A percentile compares a stretch with the other conserved stretches of the same genome.
Evolutionary conservation across 2,888 invertebrate species (phyloP).

Genomic region (Drosophila cracens): DNA sequence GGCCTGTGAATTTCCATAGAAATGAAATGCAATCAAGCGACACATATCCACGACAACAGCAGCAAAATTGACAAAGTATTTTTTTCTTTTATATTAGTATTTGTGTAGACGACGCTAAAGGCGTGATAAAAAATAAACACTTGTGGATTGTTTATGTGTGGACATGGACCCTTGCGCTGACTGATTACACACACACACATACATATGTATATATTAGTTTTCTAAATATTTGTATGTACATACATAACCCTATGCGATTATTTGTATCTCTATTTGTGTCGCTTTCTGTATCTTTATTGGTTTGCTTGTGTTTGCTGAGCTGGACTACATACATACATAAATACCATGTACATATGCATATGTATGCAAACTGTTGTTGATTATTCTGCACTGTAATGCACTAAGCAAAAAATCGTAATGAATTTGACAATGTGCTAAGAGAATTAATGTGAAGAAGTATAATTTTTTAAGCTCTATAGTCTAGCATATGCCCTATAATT

Average conservation of each 20-base stretch:
- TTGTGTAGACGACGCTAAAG: slow-evolving; percentile 23
- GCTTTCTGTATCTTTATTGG: slow-evolving; percentile 38
- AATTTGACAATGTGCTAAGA: background rate
- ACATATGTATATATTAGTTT: background rate
- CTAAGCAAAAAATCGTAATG: background rate
- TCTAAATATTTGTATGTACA: background rate
- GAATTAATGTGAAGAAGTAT: background rate
- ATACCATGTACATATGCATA: background rate
- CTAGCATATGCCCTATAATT: background rate
- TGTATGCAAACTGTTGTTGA: background rate
- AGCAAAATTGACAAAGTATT: slow-evolving; percentile 24
- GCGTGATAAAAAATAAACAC: slow-evolving; percentile 54
- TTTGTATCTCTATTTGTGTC: slow-evolving; percentile 20
- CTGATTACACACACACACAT: slow-evolving; percentile 5
- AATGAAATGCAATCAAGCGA: slow-evolving; percentile 57
- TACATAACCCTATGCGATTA: slow-evolving; percentile 11
- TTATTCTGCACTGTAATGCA: background rate
- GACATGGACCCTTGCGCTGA: slow-evolving; percentile 36
- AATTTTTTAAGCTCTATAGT: background rate
- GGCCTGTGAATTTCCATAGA: slow-evolving; percentile 64
- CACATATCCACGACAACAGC: slow-evolving; percentile 17
- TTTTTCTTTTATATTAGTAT: background rate
- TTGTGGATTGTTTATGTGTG: slow-evolving; percentile 53
- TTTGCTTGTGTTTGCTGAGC: slow-evolving; percentile 19
- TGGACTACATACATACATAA: slow-evolving; percentile 10